These are phyloP conservation scores for Archocentrus centrarchus DNA, from an alignment of 2,113 vertebrate species.

Conservation along the genomic window DNA sequence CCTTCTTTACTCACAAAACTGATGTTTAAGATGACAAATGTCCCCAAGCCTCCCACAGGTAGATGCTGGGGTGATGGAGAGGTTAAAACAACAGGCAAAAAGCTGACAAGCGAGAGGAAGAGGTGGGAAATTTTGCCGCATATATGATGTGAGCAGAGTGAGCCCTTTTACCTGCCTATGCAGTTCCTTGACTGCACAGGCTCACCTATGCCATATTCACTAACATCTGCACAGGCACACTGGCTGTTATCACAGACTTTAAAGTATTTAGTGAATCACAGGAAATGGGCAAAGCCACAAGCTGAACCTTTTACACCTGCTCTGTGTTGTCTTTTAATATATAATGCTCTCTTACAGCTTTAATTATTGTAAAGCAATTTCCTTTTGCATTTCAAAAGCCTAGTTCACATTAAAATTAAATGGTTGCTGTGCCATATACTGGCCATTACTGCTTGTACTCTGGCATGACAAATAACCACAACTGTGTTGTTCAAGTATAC, in stretches of 20 bases:
- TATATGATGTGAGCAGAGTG: conserved; percentile 1
- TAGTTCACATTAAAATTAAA: neutral
- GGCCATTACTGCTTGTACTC: neutral
- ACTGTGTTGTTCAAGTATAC: neutral
- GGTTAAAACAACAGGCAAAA: neutral
- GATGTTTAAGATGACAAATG: too few species aligned
- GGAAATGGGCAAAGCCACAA: conserved; percentile 22
- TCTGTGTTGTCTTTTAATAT: conserved; percentile 21
- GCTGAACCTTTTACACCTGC: conserved; percentile 19
- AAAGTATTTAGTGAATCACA: conserved; percentile 7
- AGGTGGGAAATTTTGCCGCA: neutral
- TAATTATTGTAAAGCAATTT: conserved; percentile 12
- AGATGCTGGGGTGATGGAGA: neutral
- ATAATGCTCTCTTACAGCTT: conserved; percentile 36
- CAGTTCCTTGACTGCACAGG: neutral
- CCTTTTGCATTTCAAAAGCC: neutral
- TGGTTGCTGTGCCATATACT: neutral
- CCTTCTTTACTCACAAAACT: neutral
- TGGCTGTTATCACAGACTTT: conserved; percentile 12
- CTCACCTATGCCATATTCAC: neutral
- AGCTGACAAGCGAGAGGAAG: neutral
- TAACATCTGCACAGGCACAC: neutral
- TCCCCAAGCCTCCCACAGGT: too few species aligned
- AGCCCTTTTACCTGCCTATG: neutral
- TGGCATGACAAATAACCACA: neutral